Conservation (phyloP, 1,140 invertebrate genomes). For the Zaprionus ornatus region DNA sequence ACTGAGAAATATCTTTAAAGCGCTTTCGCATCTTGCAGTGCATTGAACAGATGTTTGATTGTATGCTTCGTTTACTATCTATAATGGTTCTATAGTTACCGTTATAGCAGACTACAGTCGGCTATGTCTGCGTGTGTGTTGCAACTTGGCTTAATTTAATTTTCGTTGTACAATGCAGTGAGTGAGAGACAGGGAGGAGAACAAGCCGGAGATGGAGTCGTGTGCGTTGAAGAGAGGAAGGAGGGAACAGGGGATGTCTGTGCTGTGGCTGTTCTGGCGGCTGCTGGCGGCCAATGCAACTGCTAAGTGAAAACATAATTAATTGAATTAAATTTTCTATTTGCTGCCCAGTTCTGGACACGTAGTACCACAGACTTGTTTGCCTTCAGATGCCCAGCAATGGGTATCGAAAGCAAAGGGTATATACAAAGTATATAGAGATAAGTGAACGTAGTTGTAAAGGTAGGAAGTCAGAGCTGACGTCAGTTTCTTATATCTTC, state of each 20-base stretch:
- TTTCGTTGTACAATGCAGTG: constrained; percentile 54
- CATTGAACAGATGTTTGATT: neutral
- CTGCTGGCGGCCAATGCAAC: constrained; percentile 4
- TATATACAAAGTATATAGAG: neutral
- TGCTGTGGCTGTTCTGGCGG: neutral
- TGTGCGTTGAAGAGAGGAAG: neutral
- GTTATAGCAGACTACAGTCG: neutral
- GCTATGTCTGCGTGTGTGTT: constrained; percentile 5
- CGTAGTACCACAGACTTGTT: constrained; percentile 3
- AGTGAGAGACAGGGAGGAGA: constrained; percentile 17
- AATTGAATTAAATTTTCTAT: constrained; percentile 82
- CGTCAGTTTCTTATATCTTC: no score
- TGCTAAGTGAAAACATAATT: constrained; percentile 79
- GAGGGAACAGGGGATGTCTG: neutral
- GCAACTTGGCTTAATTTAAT: constrained; percentile 68
- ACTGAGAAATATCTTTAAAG: neutral
- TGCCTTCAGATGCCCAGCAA: constrained; percentile 9
- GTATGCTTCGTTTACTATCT: constrained; percentile 4
- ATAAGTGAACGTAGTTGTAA: neutral
- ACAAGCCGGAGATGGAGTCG: neutral
- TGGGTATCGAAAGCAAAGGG: neutral
- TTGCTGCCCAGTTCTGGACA: constrained; percentile 48
- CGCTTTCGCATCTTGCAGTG: neutral
- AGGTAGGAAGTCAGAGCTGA: neutral
- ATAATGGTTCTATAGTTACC: neutral